Conservation (phyloP, 2,888 invertebrate species). For the Drosophila barbarae region DNA sequence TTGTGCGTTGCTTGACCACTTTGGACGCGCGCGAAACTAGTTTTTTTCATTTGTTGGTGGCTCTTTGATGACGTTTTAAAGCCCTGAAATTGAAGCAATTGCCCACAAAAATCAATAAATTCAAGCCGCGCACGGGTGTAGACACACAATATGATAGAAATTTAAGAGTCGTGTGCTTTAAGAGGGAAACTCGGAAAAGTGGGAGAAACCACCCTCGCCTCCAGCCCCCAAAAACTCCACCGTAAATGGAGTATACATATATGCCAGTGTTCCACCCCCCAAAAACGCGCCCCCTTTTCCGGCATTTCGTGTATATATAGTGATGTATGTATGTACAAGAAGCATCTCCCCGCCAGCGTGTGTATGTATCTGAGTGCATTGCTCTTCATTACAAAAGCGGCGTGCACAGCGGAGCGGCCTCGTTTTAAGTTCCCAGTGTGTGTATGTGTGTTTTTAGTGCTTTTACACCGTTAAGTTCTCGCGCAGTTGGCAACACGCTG, state of each 20-base stretch:
- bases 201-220: slow-evolving; percentile 61
- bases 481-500: slow-evolving; percentile 66
- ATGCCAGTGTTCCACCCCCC: slow-evolving; percentile 57
- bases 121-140: slow-evolving; percentile 58
- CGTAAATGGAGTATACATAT: slow-evolving; percentile 52
- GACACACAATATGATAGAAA: slow-evolving; percentile 57
- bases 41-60: slow-evolving; percentile 38
- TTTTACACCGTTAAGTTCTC: slow-evolving; percentile 53
- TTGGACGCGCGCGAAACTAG: slow-evolving; percentile 70
- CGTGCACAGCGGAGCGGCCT: slow-evolving; percentile 61
- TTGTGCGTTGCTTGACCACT: slow-evolving; percentile 73
- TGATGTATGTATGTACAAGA: slow-evolving; percentile 37
- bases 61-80: slow-evolving; percentile 59
- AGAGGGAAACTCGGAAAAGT: slow-evolving; percentile 53
- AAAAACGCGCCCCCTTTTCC: slow-evolving; percentile 60
- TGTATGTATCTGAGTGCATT: slow-evolving; percentile 64
- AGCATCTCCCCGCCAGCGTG: slow-evolving; percentile 54
- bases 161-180: slow-evolving; percentile 58
- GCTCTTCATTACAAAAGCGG: slow-evolving; percentile 69
- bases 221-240: slow-evolving; percentile 34
- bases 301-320: slow-evolving; percentile 50
- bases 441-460: slow-evolving; percentile 41
- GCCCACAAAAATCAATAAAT: slow-evolving; percentile 65
- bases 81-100: slow-evolving; percentile 52
- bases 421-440: slow-evolving; percentile 48